A percentile compares a stretch with the other conserved stretches of the same genome.
Evolutionary conservation across 1,140 invertebrate species (phyloP).

Genomic region (Pseudomyrmex gracilis): DNA sequence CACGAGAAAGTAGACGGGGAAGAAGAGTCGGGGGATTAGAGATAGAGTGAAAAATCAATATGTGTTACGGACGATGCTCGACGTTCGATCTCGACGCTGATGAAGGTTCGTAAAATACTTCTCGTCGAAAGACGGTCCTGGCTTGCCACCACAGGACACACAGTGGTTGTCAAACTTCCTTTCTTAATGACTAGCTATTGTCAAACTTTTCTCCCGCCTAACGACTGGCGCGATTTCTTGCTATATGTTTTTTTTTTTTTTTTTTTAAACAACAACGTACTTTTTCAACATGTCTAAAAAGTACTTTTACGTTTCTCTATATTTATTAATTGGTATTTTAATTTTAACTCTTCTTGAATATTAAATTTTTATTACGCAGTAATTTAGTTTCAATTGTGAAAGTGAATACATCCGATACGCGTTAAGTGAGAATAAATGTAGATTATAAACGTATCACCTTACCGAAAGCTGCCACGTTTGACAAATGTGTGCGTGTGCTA

Average conservation of each 20-base stretch:
- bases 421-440: not conserved
- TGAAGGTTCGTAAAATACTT: slow-evolving; percentile 49
- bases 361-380: too few species aligned
- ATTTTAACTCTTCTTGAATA: too few species aligned
- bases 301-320: too few species aligned
- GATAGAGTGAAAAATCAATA: slow-evolving; percentile 50
- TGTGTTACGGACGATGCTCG: slow-evolving; percentile 50
- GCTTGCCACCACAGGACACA: slow-evolving; percentile 5
- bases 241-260: not conserved
- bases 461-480: not conserved
- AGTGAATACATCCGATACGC: not conserved
- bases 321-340: too few species aligned
- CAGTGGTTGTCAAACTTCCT: slow-evolving; percentile 27
- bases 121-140: slow-evolving; percentile 14
- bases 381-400: too few species aligned
- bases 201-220: not conserved
- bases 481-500: not conserved
- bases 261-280: not conserved
- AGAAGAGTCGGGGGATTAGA: slow-evolving; percentile 22
- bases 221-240: not conserved
- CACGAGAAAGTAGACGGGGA: not conserved
- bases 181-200: too few species aligned
- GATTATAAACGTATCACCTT: slow-evolving; percentile 21
- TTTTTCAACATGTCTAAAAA: not conserved
- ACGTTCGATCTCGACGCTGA: slow-evolving; percentile 44